Base-by-base conservation (phyloP, 2,797 vertebrate genomes). In the Leontocebus nigricollis region DNA sequence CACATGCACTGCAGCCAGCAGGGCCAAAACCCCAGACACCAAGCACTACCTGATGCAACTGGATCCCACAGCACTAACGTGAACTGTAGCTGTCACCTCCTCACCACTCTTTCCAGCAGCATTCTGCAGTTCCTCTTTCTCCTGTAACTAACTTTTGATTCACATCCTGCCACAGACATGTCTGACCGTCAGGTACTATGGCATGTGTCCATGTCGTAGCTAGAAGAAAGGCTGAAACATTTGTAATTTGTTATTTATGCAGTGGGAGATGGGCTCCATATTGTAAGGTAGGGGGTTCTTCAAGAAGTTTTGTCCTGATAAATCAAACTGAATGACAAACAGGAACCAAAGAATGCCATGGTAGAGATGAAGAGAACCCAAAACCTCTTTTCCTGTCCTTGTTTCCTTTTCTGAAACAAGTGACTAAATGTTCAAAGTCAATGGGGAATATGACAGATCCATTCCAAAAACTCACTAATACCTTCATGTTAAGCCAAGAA, bases 31-130 rank as follows among this genome's bases (percentile, higher is more conserved):
- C 4, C 7, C 26, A 41, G 26, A 3, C 24, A 10, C 33, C 30
- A 30, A 11, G 50, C 8, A 1, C 70, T 8, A 1, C 11, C 10
- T 39, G 67, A n/a, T 72, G n/a, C 67, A 39, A 5, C n/a, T 36
- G n/a, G 20, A 36, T 8, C 14, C 52, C 64, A n/a, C n/a, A n/a
- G 64, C 50, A 20, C 27, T 1, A 6, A n/a, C 22, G 19, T 73
- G 70, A 5, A 7, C 0, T 12, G 22, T 0, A 44, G 9, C 27
- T 67, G 46, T 64, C 0, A 0, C 20, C n/a, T 1, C 6, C 19
- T 39, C 48, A 2, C 36, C 15, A 8, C 55, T 90, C 57, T 52
- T 44, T 50, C 15, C 1, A 2, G 15, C 50, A 19, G 24, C 55
- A 55, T 11, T 52, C 50, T n/a, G 1, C 11, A 76, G 33, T 76